Conservation (phyloP, 2,113 vertebrate species). For the Hepsetus odoe region DNA sequence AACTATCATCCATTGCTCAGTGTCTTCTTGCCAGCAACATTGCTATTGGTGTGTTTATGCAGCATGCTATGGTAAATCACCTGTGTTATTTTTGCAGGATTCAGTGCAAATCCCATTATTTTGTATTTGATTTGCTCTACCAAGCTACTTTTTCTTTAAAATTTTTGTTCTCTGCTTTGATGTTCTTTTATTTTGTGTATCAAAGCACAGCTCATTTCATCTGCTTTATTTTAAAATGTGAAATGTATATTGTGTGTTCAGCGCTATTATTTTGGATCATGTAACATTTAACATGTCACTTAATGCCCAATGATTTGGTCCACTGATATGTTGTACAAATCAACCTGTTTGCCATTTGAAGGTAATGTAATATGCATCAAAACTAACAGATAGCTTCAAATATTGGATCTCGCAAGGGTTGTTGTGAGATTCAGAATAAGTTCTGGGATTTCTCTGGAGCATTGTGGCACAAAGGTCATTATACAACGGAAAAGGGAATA, state of each 20-base stretch:
- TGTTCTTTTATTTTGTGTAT: slow-evolving; percentile 48
- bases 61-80: slow-evolving; percentile 69
- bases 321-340: not conserved
- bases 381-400: not conserved
- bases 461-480: not conserved
- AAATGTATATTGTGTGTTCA: slow-evolving; percentile 31
- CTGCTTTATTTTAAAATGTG: slow-evolving; percentile 55
- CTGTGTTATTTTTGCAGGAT: slow-evolving; percentile 66
- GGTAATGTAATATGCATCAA: not conserved
- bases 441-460: not conserved
- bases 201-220: slow-evolving; percentile 62
- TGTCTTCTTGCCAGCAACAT: slow-evolving; percentile 88
- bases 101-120: slow-evolving; percentile 37
- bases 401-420: not conserved
- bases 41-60: slow-evolving; percentile 77
- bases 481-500: not conserved
- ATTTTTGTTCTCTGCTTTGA: not conserved
- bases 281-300: slow-evolving; percentile 56
- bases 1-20: slow-evolving; percentile 75
- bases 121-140: slow-evolving; percentile 18
- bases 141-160: not conserved
- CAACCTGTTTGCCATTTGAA: not conserved
- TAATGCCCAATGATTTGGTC: not conserved
- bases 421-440: not conserved
- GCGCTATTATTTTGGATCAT: slow-evolving; percentile 17